Evolutionary conservation across 1,140 invertebrate species (phyloP), one percentile per base, ranked within the genome.

Genomic region (Lineus longissimus): DNA sequence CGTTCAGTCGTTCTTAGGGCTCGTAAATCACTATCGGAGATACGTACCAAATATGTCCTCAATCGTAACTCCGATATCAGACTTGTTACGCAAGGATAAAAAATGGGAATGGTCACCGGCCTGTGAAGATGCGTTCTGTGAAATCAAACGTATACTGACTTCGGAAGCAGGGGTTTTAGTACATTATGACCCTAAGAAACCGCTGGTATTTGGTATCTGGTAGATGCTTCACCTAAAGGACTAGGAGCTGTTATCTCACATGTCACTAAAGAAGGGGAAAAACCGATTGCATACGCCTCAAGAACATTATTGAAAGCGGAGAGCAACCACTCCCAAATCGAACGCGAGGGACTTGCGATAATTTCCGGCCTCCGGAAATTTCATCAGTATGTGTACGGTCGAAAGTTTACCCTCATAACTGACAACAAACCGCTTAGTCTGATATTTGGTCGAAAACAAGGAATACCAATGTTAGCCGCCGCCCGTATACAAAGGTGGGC

Each of bases 271-370:
- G 45, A 68, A 43, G 65, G 55, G 1, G 45, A 68, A 30, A 62
- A 75, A 45, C 76, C 80, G 1, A 68, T 83, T 15, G 67, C 65
- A 19, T 83, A 74, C 73, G 74, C 76, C 1, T 78, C 70, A 23
- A 57, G 75, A 65, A 64, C 66, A n/a, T 67, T 84, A 29, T 76
- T 69, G 6, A 56, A 66, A 19, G 65, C 75, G 29, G 73, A 84
- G 64, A 41, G 63, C 54, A 74, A 75, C 27, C 84, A 78, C 64
- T 63, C 77, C 7, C 76, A 79, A 67, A 83, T 83, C 22, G 81
- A 85, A 66, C 83, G 81, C 61, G 81, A 84, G 68, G 65, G 74
- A 13, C 65, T 80, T 47, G 76, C 75, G 47, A 73, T 83, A 6
- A 61, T 85, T 67, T 30, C 77, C 70, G 73, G 72, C 66, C 22